A percentile compares a stretch with the other conserved stretches of the same genome.
phyloP scores from a whole-genome alignment of 2,888 invertebrate species.

The Drosophila nr. fundita region DNA sequence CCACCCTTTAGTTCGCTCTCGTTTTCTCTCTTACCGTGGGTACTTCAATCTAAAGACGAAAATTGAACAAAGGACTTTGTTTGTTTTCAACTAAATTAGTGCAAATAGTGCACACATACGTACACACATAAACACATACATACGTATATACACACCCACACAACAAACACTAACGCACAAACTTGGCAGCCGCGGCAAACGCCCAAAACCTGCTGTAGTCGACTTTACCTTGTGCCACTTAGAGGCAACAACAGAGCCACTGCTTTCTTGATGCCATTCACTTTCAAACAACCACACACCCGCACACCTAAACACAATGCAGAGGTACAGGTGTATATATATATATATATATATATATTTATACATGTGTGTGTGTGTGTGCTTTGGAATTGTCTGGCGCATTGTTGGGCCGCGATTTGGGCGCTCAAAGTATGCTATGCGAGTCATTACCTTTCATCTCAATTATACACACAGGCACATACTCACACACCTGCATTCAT shows the following conservation, averaged over 20 bases:
- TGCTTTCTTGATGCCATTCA: constrained; percentile 65
- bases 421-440: constrained; percentile 73
- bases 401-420: constrained; percentile 75
- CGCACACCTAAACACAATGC: constrained; percentile 23
- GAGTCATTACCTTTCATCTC: constrained; percentile 81
- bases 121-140: constrained; percentile 24
- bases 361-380: constrained; percentile 28
- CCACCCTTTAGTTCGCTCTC: neutral
- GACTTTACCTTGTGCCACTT: constrained; percentile 80
- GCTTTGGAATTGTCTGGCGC: constrained; percentile 68
- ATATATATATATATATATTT: constrained; percentile 7
- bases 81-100: constrained; percentile 82
- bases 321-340: constrained; percentile 6
- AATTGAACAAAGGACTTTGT: constrained; percentile 80
- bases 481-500: constrained; percentile 1
- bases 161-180: constrained; percentile 36
- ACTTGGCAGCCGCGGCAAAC: constrained; percentile 38
- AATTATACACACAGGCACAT: constrained; percentile 62
- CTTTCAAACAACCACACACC: constrained; percentile 42
- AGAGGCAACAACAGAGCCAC: constrained; percentile 58
- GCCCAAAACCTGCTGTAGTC: constrained; percentile 42
- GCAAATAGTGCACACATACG: constrained; percentile 73
- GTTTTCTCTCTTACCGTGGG: constrained; percentile 15
- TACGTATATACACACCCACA: constrained; percentile 20
- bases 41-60: constrained; percentile 71